These are phyloP conservation scores for Ceratothoa steindachneri DNA, from an alignment of 2,888 invertebrate species.

Conservation along the genomic window DNA sequence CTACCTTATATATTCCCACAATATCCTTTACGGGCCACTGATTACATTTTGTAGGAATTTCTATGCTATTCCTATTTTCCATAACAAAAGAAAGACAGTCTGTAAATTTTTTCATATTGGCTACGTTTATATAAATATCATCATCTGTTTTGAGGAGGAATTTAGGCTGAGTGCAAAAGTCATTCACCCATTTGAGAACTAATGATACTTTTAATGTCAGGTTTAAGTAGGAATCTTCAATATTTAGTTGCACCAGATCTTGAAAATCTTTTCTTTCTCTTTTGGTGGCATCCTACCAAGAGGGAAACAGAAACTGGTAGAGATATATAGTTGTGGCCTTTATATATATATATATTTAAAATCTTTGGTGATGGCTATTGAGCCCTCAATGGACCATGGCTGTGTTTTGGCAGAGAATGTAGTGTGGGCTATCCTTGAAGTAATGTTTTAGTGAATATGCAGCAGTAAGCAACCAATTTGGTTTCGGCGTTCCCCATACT, in stretches of 20 bases:
- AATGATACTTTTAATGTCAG: neutral
- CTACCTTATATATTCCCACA: conserved; percentile 17
- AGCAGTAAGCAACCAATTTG: too few relatives aligned
- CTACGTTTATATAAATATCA: neutral
- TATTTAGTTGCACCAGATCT: neutral
- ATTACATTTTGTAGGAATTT: neutral
- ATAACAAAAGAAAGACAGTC: neutral
- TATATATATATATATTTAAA: too few relatives aligned
- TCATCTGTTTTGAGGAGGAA: neutral
- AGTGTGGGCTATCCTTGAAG: too few relatives aligned
- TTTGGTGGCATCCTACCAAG: neutral
- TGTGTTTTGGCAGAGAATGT: too few relatives aligned
- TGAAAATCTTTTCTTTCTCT: neutral
- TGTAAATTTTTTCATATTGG: neutral
- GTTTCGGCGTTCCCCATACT: too few relatives aligned
- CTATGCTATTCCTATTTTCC: neutral
- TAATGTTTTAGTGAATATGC: too few relatives aligned
- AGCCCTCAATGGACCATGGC: too few relatives aligned
- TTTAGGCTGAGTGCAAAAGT: neutral
- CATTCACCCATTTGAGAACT: neutral
- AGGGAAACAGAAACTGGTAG: too few relatives aligned
- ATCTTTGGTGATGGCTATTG: too few relatives aligned
- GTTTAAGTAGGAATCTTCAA: neutral
- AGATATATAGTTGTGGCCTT: too few relatives aligned
- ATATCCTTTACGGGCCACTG: neutral